phyloP scores from a whole-genome alignment of 2,797 vertebrate species.

The Parotocinclus haroldoi region DNA sequence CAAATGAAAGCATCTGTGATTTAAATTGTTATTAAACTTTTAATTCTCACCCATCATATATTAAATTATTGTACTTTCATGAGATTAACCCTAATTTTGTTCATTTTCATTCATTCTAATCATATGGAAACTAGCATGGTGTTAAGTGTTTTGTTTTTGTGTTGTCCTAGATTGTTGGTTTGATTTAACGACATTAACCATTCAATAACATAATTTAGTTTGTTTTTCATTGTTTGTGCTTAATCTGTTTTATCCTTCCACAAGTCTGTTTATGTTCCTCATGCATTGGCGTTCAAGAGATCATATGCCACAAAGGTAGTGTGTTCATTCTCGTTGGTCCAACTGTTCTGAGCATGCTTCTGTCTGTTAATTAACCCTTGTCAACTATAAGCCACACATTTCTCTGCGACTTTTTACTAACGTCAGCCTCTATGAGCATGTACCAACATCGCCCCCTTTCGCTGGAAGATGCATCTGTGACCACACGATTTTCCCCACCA shows the following conservation, averaged over 20 bases:
- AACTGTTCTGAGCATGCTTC: conserved; percentile 69
- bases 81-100: too few species aligned
- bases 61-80: too few species aligned
- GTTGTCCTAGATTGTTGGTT: conserved; percentile 40
- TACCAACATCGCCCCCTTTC: conserved; percentile 44
- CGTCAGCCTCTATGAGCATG: conserved; percentile 65
- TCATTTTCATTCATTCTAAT: too few species aligned
- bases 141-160: conserved; percentile 44
- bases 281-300: conserved; percentile 97
- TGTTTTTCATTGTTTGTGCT: conserved; percentile 64
- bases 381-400: conserved; percentile 38
- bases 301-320: conserved; percentile 95
- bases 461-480: conserved; percentile 52
- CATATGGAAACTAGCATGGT: neutral
- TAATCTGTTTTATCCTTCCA: conserved; percentile 69
- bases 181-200: conserved; percentile 68
- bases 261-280: conserved; percentile 97
- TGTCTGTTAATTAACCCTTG: conserved; percentile 67
- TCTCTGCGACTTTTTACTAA: conserved; percentile 68
- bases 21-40: too few species aligned
- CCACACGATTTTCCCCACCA: conserved; percentile 43
- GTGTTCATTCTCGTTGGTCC: conserved; percentile 71
- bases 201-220: conserved; percentile 79
- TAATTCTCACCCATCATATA: too few species aligned
- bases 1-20: too few species aligned